A percentile compares a stretch with the other conserved stretches of the same genome.
phyloP scores from a whole-genome alignment of 2,113 vertebrate genomes.

The Tragelaphus scriptus region DNA sequence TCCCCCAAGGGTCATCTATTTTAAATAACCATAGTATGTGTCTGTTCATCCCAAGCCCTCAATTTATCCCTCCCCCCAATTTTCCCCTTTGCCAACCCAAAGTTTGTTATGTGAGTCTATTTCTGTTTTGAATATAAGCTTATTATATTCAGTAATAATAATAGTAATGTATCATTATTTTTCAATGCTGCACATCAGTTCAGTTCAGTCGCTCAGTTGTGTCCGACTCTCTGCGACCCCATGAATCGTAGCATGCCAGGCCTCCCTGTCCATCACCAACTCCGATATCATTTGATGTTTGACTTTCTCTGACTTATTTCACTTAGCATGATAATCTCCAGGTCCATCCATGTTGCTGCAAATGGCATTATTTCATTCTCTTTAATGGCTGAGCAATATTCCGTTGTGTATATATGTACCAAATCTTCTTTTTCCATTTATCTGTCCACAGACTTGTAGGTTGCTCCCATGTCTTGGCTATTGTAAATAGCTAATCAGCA shows the following conservation, averaged over 20 bases:
- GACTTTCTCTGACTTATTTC: neutral
- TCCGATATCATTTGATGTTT: neutral
- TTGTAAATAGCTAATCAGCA: neutral
- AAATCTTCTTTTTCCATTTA: neutral
- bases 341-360: neutral
- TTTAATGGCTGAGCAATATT: neutral
- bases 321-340: neutral
- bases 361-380: neutral
- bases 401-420: neutral
- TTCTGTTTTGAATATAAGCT: neutral
- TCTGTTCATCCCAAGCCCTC: neutral
- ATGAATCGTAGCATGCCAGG: no score
- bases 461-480: neutral
- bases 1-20: neutral
- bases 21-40: neutral
- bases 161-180: neutral
- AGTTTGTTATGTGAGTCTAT: neutral
- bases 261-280: no score
- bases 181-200: neutral
- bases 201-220: no score
- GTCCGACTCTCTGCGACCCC: no score
- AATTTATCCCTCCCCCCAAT: neutral
- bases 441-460: neutral
- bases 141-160: neutral
- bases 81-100: neutral